phyloP scores from a whole-genome alignment of 2,797 vertebrate genomes.

The Poecilia velifera region DNA sequence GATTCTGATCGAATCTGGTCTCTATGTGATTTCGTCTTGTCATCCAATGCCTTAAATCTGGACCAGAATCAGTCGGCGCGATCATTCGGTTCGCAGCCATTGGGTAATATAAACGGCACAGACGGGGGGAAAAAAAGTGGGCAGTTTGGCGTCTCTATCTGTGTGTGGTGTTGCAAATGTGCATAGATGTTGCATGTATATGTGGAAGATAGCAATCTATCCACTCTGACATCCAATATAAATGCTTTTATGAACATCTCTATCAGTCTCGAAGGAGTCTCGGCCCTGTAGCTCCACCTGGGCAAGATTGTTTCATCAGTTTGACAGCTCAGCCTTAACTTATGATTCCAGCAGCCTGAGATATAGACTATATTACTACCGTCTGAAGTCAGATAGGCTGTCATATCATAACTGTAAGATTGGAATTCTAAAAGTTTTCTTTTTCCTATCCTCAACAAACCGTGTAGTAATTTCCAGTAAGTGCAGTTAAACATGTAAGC shows the following conservation, averaged over 20 bases:
- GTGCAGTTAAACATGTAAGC: slow-evolving; percentile 7
- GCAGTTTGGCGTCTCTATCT: slow-evolving; percentile 32
- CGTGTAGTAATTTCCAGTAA: slow-evolving; percentile 9
- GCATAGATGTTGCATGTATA: slow-evolving; percentile 63
- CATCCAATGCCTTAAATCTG: slow-evolving; percentile 73
- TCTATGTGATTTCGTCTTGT: slow-evolving; percentile 73
- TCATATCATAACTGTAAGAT: slow-evolving; percentile 20
- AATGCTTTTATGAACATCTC: slow-evolving; percentile 79
- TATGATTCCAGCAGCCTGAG: slow-evolving; percentile 35
- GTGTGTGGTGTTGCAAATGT: slow-evolving; percentile 24
- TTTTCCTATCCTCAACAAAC: slow-evolving; percentile 24
- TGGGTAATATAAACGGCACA: slow-evolving; percentile 51
- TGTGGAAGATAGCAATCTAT: slow-evolving; percentile 70
- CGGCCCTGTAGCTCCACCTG: slow-evolving; percentile 52
- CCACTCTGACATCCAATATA: slow-evolving; percentile 77
- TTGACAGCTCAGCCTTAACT: slow-evolving; percentile 68
- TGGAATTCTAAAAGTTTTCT: slow-evolving; percentile 25
- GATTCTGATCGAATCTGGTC: slow-evolving; percentile 65
- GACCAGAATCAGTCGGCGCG: slow-evolving; percentile 65
- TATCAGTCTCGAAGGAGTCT: slow-evolving; percentile 70
- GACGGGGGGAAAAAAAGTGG: slow-evolving; percentile 45
- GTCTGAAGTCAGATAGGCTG: slow-evolving; percentile 31
- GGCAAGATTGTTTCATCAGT: slow-evolving; percentile 78
- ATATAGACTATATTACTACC: slow-evolving; percentile 63
- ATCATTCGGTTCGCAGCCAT: slow-evolving; percentile 56